A percentile compares a stretch with the other conserved stretches of the same genome.
Conservation (phyloP, 2,797 vertebrate species). For the Bovichtus diacanthus region DNA sequence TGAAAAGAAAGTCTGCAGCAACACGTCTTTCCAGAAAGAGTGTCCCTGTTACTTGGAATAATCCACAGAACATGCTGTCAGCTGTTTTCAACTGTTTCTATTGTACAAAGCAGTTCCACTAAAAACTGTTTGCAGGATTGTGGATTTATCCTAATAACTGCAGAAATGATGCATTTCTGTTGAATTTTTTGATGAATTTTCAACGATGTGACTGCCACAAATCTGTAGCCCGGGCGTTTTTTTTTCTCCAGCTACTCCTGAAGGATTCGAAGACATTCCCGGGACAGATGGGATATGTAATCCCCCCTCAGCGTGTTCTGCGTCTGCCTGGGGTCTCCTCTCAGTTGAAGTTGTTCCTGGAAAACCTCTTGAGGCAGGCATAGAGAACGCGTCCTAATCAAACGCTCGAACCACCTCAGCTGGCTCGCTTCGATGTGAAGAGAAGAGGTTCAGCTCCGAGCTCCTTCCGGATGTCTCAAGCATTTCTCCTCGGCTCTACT, state of each 20-base stretch:
- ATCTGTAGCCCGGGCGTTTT: background rate
- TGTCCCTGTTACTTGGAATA: background rate
- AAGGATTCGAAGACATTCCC: slow-evolving; percentile 13
- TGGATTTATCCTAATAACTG: background rate
- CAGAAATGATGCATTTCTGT: background rate
- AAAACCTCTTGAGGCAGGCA: slow-evolving; percentile 1
- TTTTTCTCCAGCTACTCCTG: background rate
- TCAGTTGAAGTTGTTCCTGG: slow-evolving; percentile 7
- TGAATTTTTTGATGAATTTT: background rate
- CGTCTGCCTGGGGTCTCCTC: slow-evolving; percentile 6
- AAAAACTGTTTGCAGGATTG: background rate
- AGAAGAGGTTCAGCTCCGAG: background rate
- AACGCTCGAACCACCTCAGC: background rate
- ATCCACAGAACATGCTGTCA: background rate
- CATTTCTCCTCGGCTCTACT: background rate
- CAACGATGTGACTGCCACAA: background rate
- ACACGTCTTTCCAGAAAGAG: background rate
- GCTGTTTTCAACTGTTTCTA: background rate
- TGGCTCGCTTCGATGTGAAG: background rate
- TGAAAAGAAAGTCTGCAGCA: background rate
- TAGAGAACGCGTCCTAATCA: background rate
- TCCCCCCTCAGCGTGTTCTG: slow-evolving; percentile 12
- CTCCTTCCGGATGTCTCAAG: background rate
- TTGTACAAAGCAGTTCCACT: background rate
- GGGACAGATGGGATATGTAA: slow-evolving; percentile 27